Percentiles rank a stretch among this genome's conserved stretches.
These are phyloP conservation scores for Lepidocolaptes lacrymiger DNA, from an alignment of 2,797 vertebrate genomes.

Conservation along the genomic window DNA sequence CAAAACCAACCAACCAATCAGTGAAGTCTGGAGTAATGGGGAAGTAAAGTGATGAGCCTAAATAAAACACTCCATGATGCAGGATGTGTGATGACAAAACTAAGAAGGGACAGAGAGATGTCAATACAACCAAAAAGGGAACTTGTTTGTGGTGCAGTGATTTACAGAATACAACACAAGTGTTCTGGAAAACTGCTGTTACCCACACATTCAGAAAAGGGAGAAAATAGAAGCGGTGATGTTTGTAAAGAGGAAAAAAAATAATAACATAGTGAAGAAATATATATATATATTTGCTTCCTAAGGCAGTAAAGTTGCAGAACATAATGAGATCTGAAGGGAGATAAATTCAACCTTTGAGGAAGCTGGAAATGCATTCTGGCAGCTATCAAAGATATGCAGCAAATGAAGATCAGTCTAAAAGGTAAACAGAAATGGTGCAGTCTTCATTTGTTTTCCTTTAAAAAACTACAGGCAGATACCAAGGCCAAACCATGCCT, in stretches of 20 bases:
- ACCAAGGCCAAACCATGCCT: not conserved
- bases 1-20: not conserved
- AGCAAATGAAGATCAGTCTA: constrained; percentile 14
- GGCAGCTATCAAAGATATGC: constrained; percentile 29
- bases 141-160: not conserved
- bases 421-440: constrained; percentile 28
- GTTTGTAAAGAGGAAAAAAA: not conserved
- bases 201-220: not conserved
- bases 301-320: constrained; percentile 1
- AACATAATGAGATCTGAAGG: constrained; percentile 50
- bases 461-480: not conserved
- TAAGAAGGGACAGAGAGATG: not conserved
- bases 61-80: not conserved
- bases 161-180: not conserved
- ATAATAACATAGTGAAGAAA: not conserved
- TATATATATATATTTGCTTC: not conserved
- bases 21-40: not conserved
- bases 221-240: not conserved
- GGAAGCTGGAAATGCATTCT: constrained; percentile 27
- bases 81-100: not conserved
- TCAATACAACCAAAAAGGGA: not conserved
- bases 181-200: not conserved
- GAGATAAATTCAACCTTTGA: not conserved
- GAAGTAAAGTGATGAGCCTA: not conserved
- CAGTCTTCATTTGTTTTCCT: not conserved